Evolutionary conservation across 2,113 vertebrate genomes (phyloP), one percentile per base, ranked within the genome.

Genomic region (Orycteropus afer): DNA sequence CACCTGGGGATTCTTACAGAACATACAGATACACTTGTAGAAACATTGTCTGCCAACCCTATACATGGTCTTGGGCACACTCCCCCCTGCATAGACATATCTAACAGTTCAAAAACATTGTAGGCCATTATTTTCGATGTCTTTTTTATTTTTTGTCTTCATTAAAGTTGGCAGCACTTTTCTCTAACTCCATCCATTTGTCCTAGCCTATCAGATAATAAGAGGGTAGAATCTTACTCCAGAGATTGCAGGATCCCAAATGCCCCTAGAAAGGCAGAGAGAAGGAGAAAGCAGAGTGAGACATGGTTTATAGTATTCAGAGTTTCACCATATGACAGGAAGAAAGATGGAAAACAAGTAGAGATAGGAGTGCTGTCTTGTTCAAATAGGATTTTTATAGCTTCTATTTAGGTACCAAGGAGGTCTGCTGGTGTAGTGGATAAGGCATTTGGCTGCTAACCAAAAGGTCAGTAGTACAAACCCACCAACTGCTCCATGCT

Each of bases 371-470:
- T 61, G 27, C 34, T 59, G 29, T 5, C 3, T 32, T 25, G 3
- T 74, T 91, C n/a, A 20, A 1, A 49, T 49, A 47, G 55, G 73
- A 9, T 22, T 65, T 53, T 80, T 45, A 63, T 5, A 69, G 0
- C 40, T 12, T n/a, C 10, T 7, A 27, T 25, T 18, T 29, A 27
- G 5, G 5, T 5, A 8, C 13, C 0, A 2, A 15, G 51, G 51
- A 53, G 51, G 9, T 53, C 51, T 53, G 51, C n/a, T 8, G 51
- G 51, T 15, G 15, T 53, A 53, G 51, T 53, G 9, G 9, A 53
- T 53, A 53, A n/a, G n/a, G n/a, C n/a, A n/a, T n/a, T n/a, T n/a
- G n/a, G n/a, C n/a, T n/a, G n/a, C n/a, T n/a, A n/a, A n/a, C n/a
- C n/a, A n/a, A n/a, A n/a, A n/a, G n/a, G n/a, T n/a, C n/a, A n/a